These are phyloP conservation scores for Chironomus tepperi DNA, from an alignment of 1,140 invertebrate species.

Conservation along the genomic window DNA sequence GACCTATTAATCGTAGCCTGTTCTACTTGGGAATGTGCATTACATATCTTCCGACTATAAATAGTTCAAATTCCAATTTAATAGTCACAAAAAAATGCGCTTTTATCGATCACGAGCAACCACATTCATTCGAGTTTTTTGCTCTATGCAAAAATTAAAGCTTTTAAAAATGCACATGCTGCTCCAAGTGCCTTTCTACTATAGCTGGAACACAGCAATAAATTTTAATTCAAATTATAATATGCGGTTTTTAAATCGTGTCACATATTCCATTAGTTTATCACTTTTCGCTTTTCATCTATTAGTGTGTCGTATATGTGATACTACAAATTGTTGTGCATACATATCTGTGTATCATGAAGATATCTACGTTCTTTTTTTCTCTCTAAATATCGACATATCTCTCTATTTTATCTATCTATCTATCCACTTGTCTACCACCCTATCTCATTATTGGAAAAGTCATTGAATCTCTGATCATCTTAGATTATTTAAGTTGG, in stretches of 20 bases:
- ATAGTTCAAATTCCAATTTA: too few species aligned
- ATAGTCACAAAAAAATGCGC: too few species aligned
- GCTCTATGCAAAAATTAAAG: not conserved
- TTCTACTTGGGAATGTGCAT: too few species aligned
- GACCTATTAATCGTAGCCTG: too few species aligned
- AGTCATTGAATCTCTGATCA: conserved; percentile 1
- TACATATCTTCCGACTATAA: too few species aligned
- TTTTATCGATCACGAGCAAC: too few species aligned
- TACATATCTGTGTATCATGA: not conserved
- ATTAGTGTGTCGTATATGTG: not conserved
- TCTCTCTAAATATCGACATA: conserved; percentile 5
- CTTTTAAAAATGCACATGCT: conserved; percentile 6
- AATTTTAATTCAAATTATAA: conserved; percentile 23
- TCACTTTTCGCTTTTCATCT: conserved; percentile 5
- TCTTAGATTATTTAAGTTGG: not conserved
- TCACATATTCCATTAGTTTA: conserved; percentile 24
- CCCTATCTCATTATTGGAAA: not conserved
- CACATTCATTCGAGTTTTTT: too few species aligned
- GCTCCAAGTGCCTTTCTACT: not conserved
- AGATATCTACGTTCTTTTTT: not conserved
- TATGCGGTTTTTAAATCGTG: conserved; percentile 16
- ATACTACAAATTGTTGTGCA: not conserved
- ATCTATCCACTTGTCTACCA: not conserved
- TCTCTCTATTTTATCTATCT: not conserved
- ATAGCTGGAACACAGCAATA: conserved; percentile 14